phyloP scores from a whole-genome alignment of 2,113 vertebrate species.

The Abramis brama region DNA sequence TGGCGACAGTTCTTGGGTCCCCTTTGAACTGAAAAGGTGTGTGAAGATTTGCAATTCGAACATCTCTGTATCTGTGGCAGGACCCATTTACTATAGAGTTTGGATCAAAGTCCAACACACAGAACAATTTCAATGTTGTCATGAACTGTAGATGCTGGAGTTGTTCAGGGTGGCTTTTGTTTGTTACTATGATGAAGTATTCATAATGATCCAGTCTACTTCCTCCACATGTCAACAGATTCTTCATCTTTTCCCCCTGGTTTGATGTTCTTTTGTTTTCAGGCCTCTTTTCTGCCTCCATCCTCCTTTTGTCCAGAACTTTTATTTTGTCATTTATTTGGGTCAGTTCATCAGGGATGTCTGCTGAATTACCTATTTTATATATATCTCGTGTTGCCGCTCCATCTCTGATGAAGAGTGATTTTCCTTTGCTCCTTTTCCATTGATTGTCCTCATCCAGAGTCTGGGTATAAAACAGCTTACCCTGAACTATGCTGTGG shows the following conservation, averaged over 20 bases:
- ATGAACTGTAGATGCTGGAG: slow-evolving; percentile 76
- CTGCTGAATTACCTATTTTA: slow-evolving; percentile 21
- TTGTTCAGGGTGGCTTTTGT: slow-evolving; percentile 73
- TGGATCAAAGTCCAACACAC: slow-evolving; percentile 78
- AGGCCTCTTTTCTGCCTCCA: background rate
- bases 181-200: slow-evolving; percentile 76
- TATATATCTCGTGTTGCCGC: slow-evolving; percentile 63
- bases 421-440: slow-evolving; percentile 55
- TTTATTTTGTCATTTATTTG: background rate
- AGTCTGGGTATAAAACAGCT: slow-evolving; percentile 66
- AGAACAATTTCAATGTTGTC: slow-evolving; percentile 76
- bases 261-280: slow-evolving; percentile 48
- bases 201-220: slow-evolving; percentile 65
- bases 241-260: slow-evolving; percentile 66
- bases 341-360: background rate
- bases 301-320: slow-evolving; percentile 32
- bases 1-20: slow-evolving; percentile 65
- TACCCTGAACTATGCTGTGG: slow-evolving; percentile 56
- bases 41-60: slow-evolving; percentile 70
- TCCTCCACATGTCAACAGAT: slow-evolving; percentile 63
- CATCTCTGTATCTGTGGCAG: slow-evolving; percentile 70
- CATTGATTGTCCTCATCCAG: slow-evolving; percentile 41
- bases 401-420: slow-evolving; percentile 70
- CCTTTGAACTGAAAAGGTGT: slow-evolving; percentile 72
- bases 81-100: slow-evolving; percentile 71